Evolutionary conservation across 2,888 invertebrate species (phyloP).

Genomic region (Spisula subtruncata): DNA sequence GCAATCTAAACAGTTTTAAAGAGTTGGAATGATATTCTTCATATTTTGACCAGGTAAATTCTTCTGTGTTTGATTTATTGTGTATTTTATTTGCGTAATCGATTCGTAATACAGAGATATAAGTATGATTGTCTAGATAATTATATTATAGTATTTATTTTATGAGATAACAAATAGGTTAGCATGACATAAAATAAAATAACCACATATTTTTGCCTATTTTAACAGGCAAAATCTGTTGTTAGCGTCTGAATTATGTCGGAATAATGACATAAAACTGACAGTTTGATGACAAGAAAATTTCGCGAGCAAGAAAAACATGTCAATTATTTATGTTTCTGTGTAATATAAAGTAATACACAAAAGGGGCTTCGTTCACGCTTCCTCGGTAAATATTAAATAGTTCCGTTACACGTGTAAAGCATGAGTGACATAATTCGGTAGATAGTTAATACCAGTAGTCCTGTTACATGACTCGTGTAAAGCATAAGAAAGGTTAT

Average conservation of each 20-base stretch:
- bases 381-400: too few species aligned
- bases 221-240: neutral
- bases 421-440: too few species aligned
- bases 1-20: neutral
- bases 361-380: neutral
- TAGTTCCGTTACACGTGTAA: too few species aligned
- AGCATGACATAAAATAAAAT: neutral
- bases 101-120: neutral
- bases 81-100: neutral
- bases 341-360: neutral
- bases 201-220: neutral
- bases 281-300: too few species aligned
- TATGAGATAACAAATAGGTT: neutral
- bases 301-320: too few species aligned
- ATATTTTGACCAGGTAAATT: conserved; percentile 19
- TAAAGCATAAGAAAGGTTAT: too few species aligned
- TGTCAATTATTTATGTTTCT: too few species aligned
- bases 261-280: neutral
- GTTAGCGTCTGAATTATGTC: neutral
- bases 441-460: too few species aligned
- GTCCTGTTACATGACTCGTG: too few species aligned
- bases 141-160: neutral
- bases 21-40: conserved; percentile 14
- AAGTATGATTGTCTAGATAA: neutral
- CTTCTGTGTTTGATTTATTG: conserved; percentile 12